These are phyloP conservation scores for Choloepus hoffmanni DNA, from an alignment of 2,113 vertebrate genomes.

Conservation along the genomic window DNA sequence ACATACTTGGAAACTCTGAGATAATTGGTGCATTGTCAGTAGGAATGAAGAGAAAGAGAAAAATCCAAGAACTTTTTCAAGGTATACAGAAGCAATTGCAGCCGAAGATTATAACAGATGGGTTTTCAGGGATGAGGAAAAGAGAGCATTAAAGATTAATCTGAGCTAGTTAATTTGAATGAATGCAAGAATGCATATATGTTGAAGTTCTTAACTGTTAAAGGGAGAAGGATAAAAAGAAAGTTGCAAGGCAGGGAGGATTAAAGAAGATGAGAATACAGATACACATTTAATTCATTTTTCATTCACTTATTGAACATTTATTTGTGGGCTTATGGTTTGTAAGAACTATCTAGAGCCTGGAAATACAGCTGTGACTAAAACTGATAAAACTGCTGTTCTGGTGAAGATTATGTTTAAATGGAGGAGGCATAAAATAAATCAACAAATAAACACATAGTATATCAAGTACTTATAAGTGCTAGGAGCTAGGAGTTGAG, in stretches of 20 bases:
- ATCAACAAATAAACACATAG: not conserved
- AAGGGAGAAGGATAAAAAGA: not conserved
- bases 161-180: not conserved
- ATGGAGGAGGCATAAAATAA: not conserved
- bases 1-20: constrained; percentile 31
- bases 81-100: not conserved
- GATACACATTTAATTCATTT: not conserved
- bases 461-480: not conserved
- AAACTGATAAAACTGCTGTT: not conserved
- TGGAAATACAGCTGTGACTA: not conserved
- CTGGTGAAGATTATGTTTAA: not conserved
- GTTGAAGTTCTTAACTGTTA: not conserved
- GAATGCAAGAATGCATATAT: not conserved
- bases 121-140: not conserved
- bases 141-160: not conserved
- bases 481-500: not conserved
- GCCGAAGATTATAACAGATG: not conserved
- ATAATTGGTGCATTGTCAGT: constrained; percentile 40
- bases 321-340: not conserved
- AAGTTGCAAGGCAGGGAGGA: not conserved
- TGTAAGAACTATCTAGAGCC: not conserved
- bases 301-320: not conserved
- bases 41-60: constrained; percentile 6
- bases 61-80: not conserved
- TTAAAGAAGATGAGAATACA: not conserved